Conservation (phyloP, 2,888 invertebrate species). For the Pardosa pseudoannulata region DNA sequence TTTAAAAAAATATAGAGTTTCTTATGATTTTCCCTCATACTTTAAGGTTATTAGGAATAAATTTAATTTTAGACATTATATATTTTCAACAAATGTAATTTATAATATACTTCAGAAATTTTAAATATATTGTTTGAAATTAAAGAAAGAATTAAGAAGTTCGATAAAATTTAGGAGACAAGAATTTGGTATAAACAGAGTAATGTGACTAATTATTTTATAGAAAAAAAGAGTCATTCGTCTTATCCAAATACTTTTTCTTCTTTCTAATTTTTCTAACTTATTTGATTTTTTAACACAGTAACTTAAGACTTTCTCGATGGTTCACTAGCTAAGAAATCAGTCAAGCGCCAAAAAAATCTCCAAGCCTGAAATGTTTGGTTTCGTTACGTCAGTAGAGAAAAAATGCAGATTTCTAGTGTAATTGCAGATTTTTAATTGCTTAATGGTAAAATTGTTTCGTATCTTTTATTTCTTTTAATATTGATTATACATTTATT, state of each 20-base stretch:
- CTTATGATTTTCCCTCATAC: too few relatives aligned
- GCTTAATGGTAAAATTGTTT: conserved; percentile 58
- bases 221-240: background rate
- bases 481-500: conserved; percentile 57
- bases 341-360: conserved; percentile 41
- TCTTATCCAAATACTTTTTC: conserved; percentile 11
- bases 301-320: conserved; percentile 23
- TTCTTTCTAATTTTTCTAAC: background rate
- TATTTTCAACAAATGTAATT: too few relatives aligned
- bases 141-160: too few relatives aligned
- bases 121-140: too few relatives aligned
- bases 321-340: conserved; percentile 20
- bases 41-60: too few relatives aligned
- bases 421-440: conserved; percentile 62
- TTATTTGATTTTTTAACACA: conserved; percentile 2
- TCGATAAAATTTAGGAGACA: too few relatives aligned
- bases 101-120: too few relatives aligned
- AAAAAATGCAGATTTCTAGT: conserved; percentile 33
- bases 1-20: too few relatives aligned
- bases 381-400: conserved; percentile 16
- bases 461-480: conserved; percentile 30
- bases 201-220: conserved; percentile 16
- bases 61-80: too few relatives aligned
- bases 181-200: conserved; percentile 11
- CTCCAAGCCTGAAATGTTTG: conserved; percentile 34